Conservation (phyloP, 2,888 invertebrate genomes). For the Choristoneura rosaceana region DNA sequence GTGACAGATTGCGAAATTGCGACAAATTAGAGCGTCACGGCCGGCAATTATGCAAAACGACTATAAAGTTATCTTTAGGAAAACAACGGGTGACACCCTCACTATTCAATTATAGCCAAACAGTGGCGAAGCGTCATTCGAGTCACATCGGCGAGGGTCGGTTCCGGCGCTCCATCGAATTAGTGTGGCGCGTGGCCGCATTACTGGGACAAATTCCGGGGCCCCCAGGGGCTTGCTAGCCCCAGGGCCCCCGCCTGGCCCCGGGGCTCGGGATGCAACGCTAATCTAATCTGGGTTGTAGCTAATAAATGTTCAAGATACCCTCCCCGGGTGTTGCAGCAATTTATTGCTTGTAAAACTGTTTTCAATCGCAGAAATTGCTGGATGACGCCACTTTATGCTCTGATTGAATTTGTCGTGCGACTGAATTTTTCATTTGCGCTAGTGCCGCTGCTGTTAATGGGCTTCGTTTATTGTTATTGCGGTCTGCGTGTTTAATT, state of each 20-base stretch:
- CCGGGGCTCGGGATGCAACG: slow-evolving; percentile 73
- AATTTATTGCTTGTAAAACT: slow-evolving; percentile 86
- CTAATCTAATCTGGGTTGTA: slow-evolving; percentile 85
- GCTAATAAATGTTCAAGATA: slow-evolving; percentile 82
- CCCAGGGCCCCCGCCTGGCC: slow-evolving; percentile 53
- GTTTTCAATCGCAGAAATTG: slow-evolving; percentile 83
- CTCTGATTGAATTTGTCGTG: slow-evolving; percentile 80
- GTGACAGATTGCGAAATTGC: slow-evolving; percentile 81
- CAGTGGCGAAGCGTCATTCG: slow-evolving; percentile 76
- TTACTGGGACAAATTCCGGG: slow-evolving; percentile 81
- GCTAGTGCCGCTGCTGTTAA: slow-evolving; percentile 56
- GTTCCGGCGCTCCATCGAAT: slow-evolving; percentile 72
- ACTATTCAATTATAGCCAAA: slow-evolving; percentile 85
- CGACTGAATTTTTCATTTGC: slow-evolving; percentile 66
- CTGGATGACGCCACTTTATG: slow-evolving; percentile 70
- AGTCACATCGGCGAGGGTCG: slow-evolving; percentile 78
- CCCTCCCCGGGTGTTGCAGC: slow-evolving; percentile 73
- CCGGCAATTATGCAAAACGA: slow-evolving; percentile 81
- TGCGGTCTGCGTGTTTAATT: slow-evolving; percentile 3
- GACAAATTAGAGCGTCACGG: slow-evolving; percentile 77
- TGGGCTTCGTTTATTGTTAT: slow-evolving; percentile 52
- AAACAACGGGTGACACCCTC: slow-evolving; percentile 73
- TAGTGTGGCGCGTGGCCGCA: slow-evolving; percentile 84
- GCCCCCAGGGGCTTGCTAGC: slow-evolving; percentile 56
- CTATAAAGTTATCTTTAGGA: slow-evolving; percentile 81